Conservation (phyloP, 2,797 vertebrate genomes). For the Hydrocynus forskahlii region DNA sequence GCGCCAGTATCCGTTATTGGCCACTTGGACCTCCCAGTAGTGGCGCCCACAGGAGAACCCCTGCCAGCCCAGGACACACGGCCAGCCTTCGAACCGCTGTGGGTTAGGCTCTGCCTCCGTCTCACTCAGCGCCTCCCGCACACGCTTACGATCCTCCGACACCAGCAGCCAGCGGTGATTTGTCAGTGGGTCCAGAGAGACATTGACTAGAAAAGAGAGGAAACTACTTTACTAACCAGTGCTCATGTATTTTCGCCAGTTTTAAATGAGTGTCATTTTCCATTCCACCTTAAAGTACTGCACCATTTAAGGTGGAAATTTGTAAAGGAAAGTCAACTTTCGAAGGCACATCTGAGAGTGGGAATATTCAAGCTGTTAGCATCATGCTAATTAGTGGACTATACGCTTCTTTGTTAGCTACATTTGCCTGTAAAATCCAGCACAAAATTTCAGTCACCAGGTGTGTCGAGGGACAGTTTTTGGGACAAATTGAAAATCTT, state of each 20-base stretch:
- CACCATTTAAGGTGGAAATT: too few relatives aligned
- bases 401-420: not conserved
- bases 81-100: constrained; percentile 74
- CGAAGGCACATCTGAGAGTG: too few relatives aligned
- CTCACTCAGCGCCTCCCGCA: constrained; percentile 66
- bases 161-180: constrained; percentile 75
- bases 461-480: too few relatives aligned
- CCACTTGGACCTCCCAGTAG: constrained; percentile 79
- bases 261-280: too few relatives aligned
- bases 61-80: constrained; percentile 74
- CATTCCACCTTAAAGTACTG: too few relatives aligned
- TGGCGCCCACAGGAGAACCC: constrained; percentile 72
- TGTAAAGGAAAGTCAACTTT: too few relatives aligned
- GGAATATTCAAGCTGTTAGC: too few relatives aligned
- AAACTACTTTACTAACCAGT: not conserved
- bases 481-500: not conserved
- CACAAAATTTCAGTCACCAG: too few relatives aligned
- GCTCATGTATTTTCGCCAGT: too few relatives aligned
- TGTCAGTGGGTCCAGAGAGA: constrained; percentile 72
- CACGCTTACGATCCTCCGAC: constrained; percentile 71
- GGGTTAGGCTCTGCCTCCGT: constrained; percentile 52
- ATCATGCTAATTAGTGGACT: not conserved
- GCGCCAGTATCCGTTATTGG: constrained; percentile 74
- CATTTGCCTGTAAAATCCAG: too few relatives aligned
- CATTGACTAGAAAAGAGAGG: constrained; percentile 45